Percentiles rank a stretch among this genome's conserved stretches.
These are phyloP conservation scores for Axinella damicornis DNA, from an alignment of 37 sponge, comb jelly and placozoan species.

Conservation along the genomic window DNA sequence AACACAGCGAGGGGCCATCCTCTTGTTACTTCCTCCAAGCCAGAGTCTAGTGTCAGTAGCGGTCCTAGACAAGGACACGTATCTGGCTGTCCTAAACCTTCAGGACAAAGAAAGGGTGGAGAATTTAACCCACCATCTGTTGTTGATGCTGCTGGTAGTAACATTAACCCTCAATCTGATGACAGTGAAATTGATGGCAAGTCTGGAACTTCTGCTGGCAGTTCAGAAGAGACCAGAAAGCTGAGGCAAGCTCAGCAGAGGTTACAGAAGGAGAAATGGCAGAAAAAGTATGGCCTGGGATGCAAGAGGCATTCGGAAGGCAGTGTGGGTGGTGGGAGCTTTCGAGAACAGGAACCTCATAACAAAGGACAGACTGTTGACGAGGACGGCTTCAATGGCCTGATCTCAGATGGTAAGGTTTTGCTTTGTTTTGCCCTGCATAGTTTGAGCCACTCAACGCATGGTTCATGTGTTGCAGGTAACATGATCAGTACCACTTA, in stretches of 20 bases:
- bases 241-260: slow-evolving; percentile 47
- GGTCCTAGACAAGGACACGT: too few relatives aligned
- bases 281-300: slow-evolving; percentile 11
- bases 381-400: neutral
- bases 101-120: too few relatives aligned
- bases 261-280: slow-evolving; percentile 56
- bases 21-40: too few relatives aligned
- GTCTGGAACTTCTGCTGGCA: neutral
- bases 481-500: too few relatives aligned
- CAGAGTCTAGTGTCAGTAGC: too few relatives aligned
- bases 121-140: neutral
- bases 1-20: too few relatives aligned
- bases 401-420: slow-evolving; percentile 40
- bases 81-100: too few relatives aligned
- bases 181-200: neutral
- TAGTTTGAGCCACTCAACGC: neutral
- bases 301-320: slow-evolving; percentile 5
- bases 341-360: neutral
- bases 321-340: neutral
- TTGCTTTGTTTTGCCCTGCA: neutral
- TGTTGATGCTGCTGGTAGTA: neutral
- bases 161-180: neutral
- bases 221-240: slow-evolving; percentile 26
- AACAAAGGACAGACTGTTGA: neutral
- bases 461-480: too few relatives aligned